phyloP scores from a whole-genome alignment of 2,113 vertebrate genomes.

The Brachypodius melanocephalos region DNA sequence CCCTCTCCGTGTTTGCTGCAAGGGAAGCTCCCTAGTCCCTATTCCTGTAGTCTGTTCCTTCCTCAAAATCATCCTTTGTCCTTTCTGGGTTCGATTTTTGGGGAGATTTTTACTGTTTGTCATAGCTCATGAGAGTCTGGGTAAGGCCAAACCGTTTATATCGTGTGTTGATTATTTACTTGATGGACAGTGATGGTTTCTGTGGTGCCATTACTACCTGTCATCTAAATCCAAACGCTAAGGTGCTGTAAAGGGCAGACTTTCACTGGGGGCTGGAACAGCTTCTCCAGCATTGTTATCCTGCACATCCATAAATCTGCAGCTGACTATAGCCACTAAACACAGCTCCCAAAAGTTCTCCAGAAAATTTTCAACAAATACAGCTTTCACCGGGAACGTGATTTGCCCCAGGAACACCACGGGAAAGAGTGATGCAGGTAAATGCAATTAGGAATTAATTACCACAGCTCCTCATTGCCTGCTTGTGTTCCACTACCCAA shows the following conservation, averaged over 20 bases:
- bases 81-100: background rate
- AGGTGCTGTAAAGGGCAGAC: constrained; percentile 27
- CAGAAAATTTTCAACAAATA: background rate
- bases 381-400: background rate
- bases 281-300: background rate
- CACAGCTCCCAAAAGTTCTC: background rate
- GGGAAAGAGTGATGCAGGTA: background rate
- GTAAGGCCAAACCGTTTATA: background rate
- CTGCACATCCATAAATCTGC: background rate
- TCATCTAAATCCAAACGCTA: background rate
- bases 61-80: background rate
- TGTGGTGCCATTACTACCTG: background rate
- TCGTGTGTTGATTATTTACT: background rate
- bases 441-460: background rate
- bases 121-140: background rate
- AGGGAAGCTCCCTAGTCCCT: background rate
- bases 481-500: background rate
- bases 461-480: background rate
- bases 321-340: background rate
- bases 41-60: background rate
- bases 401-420: fast-evolving
- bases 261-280: background rate
- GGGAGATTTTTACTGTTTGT: background rate
- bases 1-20: background rate
- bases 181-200: constrained; percentile 47